These are phyloP conservation scores for Panurus biarmicus DNA, from an alignment of 2,113 vertebrate genomes.

Conservation along the genomic window DNA sequence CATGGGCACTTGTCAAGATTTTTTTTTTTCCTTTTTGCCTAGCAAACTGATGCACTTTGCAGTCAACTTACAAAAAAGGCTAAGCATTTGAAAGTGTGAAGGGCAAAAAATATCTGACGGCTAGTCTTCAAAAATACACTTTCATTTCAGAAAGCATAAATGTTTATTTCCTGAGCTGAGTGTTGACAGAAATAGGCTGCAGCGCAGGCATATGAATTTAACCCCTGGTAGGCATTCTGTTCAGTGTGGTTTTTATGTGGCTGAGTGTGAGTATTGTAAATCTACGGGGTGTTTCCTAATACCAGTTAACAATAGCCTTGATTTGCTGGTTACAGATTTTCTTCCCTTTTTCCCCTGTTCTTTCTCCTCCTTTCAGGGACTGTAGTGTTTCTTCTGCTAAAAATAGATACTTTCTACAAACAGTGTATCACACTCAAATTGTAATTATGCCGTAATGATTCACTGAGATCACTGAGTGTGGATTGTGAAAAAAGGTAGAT, in stretches of 20 bases:
- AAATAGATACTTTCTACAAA: slow-evolving; percentile 59
- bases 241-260: slow-evolving; percentile 13
- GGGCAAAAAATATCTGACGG: slow-evolving; percentile 83
- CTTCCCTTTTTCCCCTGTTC: background rate
- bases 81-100: slow-evolving; percentile 82
- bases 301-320: slow-evolving; percentile 58
- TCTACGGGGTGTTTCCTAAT: slow-evolving; percentile 44
- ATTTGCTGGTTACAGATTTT: slow-evolving; percentile 44
- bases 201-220: slow-evolving; percentile 75
- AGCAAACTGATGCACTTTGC: slow-evolving; percentile 76
- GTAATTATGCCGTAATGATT: slow-evolving; percentile 58
- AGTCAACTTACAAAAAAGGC: slow-evolving; percentile 80
- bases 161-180: slow-evolving; percentile 73
- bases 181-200: slow-evolving; percentile 84
- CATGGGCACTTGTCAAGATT: slow-evolving; percentile 68
- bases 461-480: slow-evolving; percentile 23
- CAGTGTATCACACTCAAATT: slow-evolving; percentile 11
- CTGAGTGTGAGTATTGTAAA: slow-evolving; percentile 27
- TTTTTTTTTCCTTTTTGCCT: slow-evolving; percentile 37
- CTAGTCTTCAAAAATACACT: slow-evolving; percentile 80
- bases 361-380: background rate
- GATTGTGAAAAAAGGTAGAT: slow-evolving; percentile 39
- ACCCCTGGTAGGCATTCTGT: slow-evolving; percentile 75
- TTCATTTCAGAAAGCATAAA: slow-evolving; percentile 80
- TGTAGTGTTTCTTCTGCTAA: slow-evolving; percentile 38